Percentiles rank a stretch among this genome's conserved stretches.
These are phyloP conservation scores for Ephydatia muelleri DNA, from an alignment of 37 sponge, comb jelly and placozoan genomes.

Conservation along the genomic window DNA sequence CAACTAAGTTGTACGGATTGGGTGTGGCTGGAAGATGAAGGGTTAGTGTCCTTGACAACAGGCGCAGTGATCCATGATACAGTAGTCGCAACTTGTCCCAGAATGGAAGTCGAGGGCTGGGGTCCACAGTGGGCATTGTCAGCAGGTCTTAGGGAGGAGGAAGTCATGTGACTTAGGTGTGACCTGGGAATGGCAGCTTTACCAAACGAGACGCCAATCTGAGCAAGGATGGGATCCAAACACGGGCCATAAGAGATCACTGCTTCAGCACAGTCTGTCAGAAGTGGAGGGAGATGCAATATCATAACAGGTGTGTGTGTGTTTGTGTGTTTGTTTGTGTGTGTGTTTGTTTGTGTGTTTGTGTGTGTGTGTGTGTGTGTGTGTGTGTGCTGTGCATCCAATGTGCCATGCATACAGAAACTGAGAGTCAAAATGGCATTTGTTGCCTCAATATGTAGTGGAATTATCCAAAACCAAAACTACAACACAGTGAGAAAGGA, in stretches of 20 bases:
- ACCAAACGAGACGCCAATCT: constrained; percentile 77
- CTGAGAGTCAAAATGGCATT: no score
- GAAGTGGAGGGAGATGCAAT: no score
- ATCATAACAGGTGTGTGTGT: no score
- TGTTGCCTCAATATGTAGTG: no score
- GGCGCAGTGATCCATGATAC: constrained; percentile 71
- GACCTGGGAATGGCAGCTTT: background rate
- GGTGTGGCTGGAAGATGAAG: constrained; percentile 63
- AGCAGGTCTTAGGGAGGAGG: constrained; percentile 43
- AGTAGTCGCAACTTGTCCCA: constrained; percentile 94
- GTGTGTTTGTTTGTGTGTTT: no score
- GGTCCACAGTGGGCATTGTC: constrained; percentile 74
- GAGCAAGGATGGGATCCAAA: constrained; percentile 74
- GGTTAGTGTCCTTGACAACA: constrained; percentile 38
- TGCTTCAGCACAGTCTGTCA: constrained; percentile 35
- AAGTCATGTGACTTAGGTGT: background rate
- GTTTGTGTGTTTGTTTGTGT: no score
- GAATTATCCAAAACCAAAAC: no score
- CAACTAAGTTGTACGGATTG: constrained; percentile 85
- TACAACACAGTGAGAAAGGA: no score
- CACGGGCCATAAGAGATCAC: constrained; percentile 72
- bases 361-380: no score
- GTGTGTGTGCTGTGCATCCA: no score
- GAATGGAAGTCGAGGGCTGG: constrained; percentile 85
- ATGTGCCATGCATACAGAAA: no score